These are phyloP conservation scores for Cheirogaleus major DNA, from an alignment of 2,797 vertebrate genomes.

Conservation along the genomic window DNA sequence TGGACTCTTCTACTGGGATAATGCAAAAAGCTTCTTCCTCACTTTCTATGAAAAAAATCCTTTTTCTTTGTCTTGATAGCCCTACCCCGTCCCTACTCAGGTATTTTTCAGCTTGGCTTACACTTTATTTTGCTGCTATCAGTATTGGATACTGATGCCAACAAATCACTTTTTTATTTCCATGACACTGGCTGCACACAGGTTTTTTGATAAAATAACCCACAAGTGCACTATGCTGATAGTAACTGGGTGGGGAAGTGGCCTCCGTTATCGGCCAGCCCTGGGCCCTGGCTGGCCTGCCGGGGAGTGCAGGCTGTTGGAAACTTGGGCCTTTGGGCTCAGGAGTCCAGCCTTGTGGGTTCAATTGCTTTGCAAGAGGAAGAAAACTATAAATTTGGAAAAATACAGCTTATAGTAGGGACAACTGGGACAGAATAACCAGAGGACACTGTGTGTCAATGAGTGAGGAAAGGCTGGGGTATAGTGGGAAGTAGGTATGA, in stretches of 20 bases:
- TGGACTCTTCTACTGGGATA: neutral
- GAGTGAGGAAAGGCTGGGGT: neutral
- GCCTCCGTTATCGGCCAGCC: neutral
- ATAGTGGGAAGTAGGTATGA: neutral
- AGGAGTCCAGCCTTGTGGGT: neutral
- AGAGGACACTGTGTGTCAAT: neutral
- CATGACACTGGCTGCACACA: slow-evolving; percentile 81
- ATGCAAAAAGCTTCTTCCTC: neutral
- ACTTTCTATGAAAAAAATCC: neutral
- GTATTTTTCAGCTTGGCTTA: slow-evolving; percentile 70
- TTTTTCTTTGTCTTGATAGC: neutral
- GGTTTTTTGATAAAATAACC: slow-evolving; percentile 74
- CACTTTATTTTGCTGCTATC: slow-evolving; percentile 54
- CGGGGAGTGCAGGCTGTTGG: neutral
- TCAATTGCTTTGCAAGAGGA: slow-evolving; percentile 7
- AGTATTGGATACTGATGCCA: slow-evolving; percentile 6
- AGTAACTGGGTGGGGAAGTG: slow-evolving; percentile 55
- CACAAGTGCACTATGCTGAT: slow-evolving; percentile 37
- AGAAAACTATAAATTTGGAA: neutral
- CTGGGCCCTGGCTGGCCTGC: neutral
- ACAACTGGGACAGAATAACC: neutral
- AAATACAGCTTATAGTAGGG: neutral
- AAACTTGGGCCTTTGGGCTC: neutral
- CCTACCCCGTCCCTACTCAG: neutral
- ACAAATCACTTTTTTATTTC: slow-evolving; percentile 78